Base-by-base conservation (phyloP, 1,140 invertebrate genomes). In the Leptinotarsa defecta region DNA sequence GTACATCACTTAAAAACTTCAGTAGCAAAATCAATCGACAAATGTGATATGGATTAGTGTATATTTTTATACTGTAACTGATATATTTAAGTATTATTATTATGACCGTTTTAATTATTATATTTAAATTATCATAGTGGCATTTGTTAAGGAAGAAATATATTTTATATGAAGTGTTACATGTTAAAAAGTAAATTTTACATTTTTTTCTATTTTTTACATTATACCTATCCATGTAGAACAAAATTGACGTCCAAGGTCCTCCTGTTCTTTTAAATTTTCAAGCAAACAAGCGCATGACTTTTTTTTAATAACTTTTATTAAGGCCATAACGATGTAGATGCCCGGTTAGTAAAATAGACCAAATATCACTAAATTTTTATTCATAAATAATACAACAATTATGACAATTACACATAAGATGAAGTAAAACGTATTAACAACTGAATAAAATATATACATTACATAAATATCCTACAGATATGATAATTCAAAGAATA, bases 371-470 rank as follows among this genome's bases (percentile, higher is more conserved):
- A 43, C 34, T 27, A 68, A n/a, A 70, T 70, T 70, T 69, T 70
- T 70, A 70, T 70, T 70, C 48, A 70, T 70, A 70, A 70, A 70
- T 70, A 70, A 52, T 70, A 70, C 68, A 70, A 70, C 68, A 70
- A 70, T 70, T 70, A 70, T 49, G 20, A 48, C 48, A 19, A 57
- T 49, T 71, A 48, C 49, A 71, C 22, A 57, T 19, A 48, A 73
- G 43, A 17, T 73, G 19, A 73, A 73, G 48, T 48, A 65, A 48
- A 73, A 65, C 20, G 13, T 24, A 73, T 73, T 70, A 73, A 73
- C 71, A 73, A 73, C 61, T 22, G 71, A 73, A 73, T 73, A 73
- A 73, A 73, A 73, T 73, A 62, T 73, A 73, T 73, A 73, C 71
- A 73, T 49, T 73, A 27, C 52, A 61, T 62, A 62, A 73, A 62